These are phyloP conservation scores for Auanema freiburgensis DNA, from an alignment of 2,888 invertebrate species.

Conservation along the genomic window DNA sequence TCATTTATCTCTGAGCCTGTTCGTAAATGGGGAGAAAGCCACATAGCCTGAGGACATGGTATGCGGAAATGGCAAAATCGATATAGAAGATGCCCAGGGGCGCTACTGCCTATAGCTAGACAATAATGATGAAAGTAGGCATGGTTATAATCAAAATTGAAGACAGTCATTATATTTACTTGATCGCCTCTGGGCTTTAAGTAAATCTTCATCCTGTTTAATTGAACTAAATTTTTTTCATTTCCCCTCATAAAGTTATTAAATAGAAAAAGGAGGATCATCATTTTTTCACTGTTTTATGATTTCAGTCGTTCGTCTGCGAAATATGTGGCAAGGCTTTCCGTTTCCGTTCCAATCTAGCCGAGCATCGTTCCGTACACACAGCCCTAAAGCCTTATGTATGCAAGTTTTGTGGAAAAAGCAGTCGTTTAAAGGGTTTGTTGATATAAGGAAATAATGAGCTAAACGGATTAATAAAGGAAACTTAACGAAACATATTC, in stretches of 20 bases:
- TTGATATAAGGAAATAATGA: slow-evolving; percentile 2
- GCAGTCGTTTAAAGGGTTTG: slow-evolving; percentile 61
- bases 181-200: too few relatives aligned
- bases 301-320: slow-evolving; percentile 60
- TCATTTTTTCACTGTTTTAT: not conserved
- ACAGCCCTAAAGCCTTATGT: slow-evolving; percentile 64
- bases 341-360: slow-evolving; percentile 64
- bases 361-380: slow-evolving; percentile 64
- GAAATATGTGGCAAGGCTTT: slow-evolving; percentile 65
- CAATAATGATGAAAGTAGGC: too few relatives aligned
- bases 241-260: slow-evolving; percentile 2
- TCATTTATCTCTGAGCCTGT: too few relatives aligned
- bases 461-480: slow-evolving; percentile 39
- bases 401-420: slow-evolving; percentile 64
- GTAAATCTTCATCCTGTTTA: too few relatives aligned
- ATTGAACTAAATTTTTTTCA: not conserved
- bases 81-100: too few relatives aligned
- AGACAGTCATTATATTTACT: too few relatives aligned
- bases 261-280: not conserved
- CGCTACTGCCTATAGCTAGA: too few relatives aligned
- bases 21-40: too few relatives aligned
- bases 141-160: too few relatives aligned
- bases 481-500: slow-evolving; percentile 64
- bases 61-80: too few relatives aligned
- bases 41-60: too few relatives aligned